These are phyloP conservation scores for Cecropterus lyciades DNA, from an alignment of 1,140 invertebrate genomes.

Conservation along the genomic window DNA sequence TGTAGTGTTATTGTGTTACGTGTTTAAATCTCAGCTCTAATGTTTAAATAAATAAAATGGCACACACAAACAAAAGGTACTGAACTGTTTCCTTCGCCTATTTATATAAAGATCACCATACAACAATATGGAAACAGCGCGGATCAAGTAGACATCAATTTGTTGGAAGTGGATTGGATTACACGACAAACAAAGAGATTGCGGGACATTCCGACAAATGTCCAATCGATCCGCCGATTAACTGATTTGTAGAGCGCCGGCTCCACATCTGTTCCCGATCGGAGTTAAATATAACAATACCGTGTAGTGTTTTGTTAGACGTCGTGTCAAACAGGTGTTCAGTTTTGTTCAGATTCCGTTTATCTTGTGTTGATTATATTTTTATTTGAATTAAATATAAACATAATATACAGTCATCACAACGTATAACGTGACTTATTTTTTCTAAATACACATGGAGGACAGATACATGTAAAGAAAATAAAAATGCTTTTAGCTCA, in stretches of 20 bases:
- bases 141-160: constrained; percentile 38
- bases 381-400: no score
- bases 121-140: constrained; percentile 29
- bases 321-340: constrained; percentile 8
- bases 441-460: no score
- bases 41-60: no score
- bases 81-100: no score
- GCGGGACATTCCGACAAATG: constrained; percentile 42
- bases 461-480: no score
- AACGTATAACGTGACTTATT: no score
- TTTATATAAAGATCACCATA: constrained; percentile 5
- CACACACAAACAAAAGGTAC: no score
- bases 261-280: constrained; percentile 23
- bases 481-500: no score
- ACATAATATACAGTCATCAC: no score
- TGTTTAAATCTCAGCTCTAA: no score
- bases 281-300: constrained; percentile 21
- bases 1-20: no score
- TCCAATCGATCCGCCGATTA: constrained; percentile 37
- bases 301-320: constrained; percentile 23
- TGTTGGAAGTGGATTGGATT: constrained; percentile 41
- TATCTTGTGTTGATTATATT: background rate
- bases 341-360: background rate
- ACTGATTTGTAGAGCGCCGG: constrained; percentile 34
- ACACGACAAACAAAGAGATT: constrained; percentile 47